These are phyloP conservation scores for Gasteruption jaculator DNA, from an alignment of 2,888 invertebrate species.

Conservation along the genomic window DNA sequence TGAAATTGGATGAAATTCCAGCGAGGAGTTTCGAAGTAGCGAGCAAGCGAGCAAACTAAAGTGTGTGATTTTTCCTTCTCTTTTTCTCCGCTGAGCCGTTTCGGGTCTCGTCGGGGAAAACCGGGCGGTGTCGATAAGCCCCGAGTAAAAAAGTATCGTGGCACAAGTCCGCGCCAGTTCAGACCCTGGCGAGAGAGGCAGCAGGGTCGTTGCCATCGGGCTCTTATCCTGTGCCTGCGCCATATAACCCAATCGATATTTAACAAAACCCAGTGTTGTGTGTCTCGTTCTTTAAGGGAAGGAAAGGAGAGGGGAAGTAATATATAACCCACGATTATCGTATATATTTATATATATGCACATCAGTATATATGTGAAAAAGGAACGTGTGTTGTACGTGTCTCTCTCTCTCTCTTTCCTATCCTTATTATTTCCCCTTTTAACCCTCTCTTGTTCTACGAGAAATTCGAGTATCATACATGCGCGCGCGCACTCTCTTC, in stretches of 20 bases:
- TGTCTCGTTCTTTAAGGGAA: not conserved
- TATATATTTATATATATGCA: too few species aligned
- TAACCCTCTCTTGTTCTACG: too few species aligned
- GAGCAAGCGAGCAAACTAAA: too few species aligned
- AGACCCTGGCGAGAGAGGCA: slow-evolving; percentile 12
- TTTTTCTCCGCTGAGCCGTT: slow-evolving; percentile 5
- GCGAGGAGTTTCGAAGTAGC: too few species aligned
- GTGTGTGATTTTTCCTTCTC: not conserved
- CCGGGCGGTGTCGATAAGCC: slow-evolving; percentile 35
- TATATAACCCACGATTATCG: too few species aligned
- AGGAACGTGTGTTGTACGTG: too few species aligned
- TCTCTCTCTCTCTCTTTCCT: slow-evolving; percentile 21
- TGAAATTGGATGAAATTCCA: too few species aligned
- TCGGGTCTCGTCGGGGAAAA: slow-evolving; percentile 29
- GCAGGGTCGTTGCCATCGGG: slow-evolving; percentile 47
- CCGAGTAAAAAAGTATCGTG: slow-evolving; percentile 25
- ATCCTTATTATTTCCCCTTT: slow-evolving; percentile 17
- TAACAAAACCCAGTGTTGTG: too few species aligned
- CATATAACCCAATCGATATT: slow-evolving; percentile 40
- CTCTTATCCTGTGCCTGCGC: slow-evolving; percentile 39
- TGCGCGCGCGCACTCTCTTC: too few species aligned
- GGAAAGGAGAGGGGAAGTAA: not conserved
- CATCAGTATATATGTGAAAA: too few species aligned
- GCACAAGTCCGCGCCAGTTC: slow-evolving; percentile 17
- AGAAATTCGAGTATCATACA: too few species aligned